Conservation (phyloP, 2,888 invertebrate species). For the Leptarthrus brevirostris region DNA sequence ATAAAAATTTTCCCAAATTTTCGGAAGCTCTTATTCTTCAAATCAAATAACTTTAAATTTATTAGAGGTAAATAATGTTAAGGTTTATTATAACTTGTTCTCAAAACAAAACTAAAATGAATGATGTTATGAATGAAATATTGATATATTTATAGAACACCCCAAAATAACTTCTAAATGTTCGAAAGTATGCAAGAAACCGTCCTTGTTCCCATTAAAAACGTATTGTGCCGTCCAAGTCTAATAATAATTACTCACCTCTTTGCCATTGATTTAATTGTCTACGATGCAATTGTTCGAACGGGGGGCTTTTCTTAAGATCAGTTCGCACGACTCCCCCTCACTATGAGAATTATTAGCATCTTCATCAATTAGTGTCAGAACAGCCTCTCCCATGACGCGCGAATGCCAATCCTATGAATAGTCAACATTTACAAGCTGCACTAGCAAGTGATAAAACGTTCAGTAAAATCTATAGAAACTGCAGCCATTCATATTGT, state of each 20-base stretch:
- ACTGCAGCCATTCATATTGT: conserved; percentile 2
- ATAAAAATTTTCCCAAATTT: no score
- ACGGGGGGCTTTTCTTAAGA: conserved; percentile 6
- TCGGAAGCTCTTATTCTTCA: no score
- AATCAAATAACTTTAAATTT: no score
- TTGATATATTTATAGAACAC: no score
- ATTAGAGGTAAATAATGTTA: no score
- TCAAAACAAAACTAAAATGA: no score
- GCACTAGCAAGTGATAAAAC: neutral
- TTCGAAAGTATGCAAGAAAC: no score
- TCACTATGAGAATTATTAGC: conserved; percentile 24
- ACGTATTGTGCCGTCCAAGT: neutral
- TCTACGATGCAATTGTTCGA: conserved; percentile 35
- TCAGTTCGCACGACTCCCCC: conserved; percentile 33
- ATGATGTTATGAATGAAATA: no score
- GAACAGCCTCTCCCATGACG: conserved; percentile 18
- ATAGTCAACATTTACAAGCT: neutral
- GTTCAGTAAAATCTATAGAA: neutral
- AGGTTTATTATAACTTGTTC: no score
- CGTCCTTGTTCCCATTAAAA: conserved; percentile 40
- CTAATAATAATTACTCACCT: conserved; percentile 30
- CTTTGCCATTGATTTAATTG: conserved; percentile 18
- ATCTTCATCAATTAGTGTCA: conserved; percentile 30
- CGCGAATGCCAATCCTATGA: conserved; percentile 29
- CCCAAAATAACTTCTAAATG: no score